A percentile compares a stretch with the other conserved stretches of the same genome.
Evolutionary conservation across 1,140 invertebrate genomes (phyloP).

Genomic region (Zophobas morio): DNA sequence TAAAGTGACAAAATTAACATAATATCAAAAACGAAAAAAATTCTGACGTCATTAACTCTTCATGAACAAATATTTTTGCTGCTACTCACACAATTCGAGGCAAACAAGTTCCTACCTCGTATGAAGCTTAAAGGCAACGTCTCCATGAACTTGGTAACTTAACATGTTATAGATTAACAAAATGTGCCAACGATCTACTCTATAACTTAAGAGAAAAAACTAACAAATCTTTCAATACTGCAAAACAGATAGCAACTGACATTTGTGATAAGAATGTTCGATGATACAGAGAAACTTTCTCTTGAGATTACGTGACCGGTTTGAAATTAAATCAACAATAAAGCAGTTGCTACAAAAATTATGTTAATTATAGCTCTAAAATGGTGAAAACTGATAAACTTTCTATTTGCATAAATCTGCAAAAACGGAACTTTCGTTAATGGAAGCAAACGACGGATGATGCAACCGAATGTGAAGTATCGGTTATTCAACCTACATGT

Average conservation of each 20-base stretch:
- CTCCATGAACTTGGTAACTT: constrained; percentile 29
- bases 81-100: background rate
- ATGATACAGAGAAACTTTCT: background rate
- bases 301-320: background rate
- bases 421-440: too few species aligned
- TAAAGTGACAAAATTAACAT: too few species aligned
- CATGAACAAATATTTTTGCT: too few species aligned
- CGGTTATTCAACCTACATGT: too few species aligned
- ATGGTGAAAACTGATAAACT: too few species aligned
- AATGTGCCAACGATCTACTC: constrained; percentile 4
- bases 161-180: constrained; percentile 29
- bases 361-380: too few species aligned
- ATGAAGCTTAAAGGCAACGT: background rate
- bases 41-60: too few species aligned
- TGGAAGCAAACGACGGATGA: too few species aligned
- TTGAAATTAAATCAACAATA: background rate
- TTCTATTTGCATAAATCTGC: too few species aligned
- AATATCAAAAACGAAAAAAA: too few species aligned
- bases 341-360: background rate
- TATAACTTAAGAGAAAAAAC: background rate
- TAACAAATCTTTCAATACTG: background rate
- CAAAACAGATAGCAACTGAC: constrained; percentile 1
- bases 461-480: too few species aligned
- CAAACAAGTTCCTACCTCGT: constrained; percentile 7
- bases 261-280: constrained; percentile 13